Conservation (phyloP, 2,888 invertebrate species). For the Caradrina clavipalpis region DNA sequence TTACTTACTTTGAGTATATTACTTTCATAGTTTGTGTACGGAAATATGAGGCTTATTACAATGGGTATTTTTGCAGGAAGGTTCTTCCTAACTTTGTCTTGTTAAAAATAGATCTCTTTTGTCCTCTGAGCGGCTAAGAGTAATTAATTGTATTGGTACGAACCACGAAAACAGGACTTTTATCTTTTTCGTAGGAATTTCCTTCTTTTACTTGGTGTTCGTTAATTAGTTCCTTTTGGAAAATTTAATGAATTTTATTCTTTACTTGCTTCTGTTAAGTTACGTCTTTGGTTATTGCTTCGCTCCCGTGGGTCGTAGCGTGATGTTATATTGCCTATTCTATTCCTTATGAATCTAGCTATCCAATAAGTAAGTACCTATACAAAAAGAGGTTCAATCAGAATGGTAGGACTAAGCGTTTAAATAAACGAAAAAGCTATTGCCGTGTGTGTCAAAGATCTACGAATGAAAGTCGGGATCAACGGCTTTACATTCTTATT, state of each 20-base stretch:
- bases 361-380: too few species aligned
- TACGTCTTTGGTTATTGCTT: too few species aligned
- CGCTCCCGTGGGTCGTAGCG: too few species aligned
- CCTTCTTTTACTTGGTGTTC: neutral
- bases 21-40: neutral
- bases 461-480: too few species aligned
- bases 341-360: too few species aligned
- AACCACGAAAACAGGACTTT: conserved; percentile 1
- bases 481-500: too few species aligned
- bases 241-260: neutral
- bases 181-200: neutral
- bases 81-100: neutral
- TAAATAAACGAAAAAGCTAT: too few species aligned
- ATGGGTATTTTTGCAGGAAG: neutral
- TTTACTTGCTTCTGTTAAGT: neutral
- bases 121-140: neutral
- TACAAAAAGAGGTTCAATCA: too few species aligned
- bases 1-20: too few species aligned
- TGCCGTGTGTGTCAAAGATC: too few species aligned
- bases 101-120: conserved; percentile 10
- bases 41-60: neutral
- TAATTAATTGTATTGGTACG: conserved; percentile 13
- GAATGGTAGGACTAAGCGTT: too few species aligned
- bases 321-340: too few species aligned
- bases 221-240: neutral